Conservation (phyloP, 1,140 invertebrate genomes). For the Gryllus bimaculatus region DNA sequence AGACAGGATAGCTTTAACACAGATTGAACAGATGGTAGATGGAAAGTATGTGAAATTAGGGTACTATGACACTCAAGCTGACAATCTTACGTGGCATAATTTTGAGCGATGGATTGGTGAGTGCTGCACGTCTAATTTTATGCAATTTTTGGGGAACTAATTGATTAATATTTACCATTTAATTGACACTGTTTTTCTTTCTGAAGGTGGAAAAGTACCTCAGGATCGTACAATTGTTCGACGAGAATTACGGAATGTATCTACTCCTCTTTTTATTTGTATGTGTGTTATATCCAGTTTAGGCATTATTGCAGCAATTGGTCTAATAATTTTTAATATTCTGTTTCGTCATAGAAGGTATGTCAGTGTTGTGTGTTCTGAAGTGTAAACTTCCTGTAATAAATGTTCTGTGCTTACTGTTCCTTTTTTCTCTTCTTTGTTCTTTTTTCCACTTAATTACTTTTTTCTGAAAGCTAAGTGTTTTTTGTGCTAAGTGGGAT, state of each 20-base stretch:
- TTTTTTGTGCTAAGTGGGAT: not conserved
- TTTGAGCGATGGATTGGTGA: slow-evolving; percentile 81
- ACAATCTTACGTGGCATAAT: slow-evolving; percentile 89
- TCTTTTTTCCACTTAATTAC: too few relatives aligned
- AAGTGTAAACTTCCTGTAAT: too few relatives aligned
- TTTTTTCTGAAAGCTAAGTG: too few relatives aligned
- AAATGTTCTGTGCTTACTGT: too few relatives aligned
- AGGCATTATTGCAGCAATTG: slow-evolving; percentile 74
- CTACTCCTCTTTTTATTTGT: slow-evolving; percentile 76
- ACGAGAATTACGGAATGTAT: slow-evolving; percentile 72
- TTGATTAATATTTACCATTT: not conserved
- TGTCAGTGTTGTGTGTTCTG: slow-evolving; percentile 19
- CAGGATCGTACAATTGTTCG: slow-evolving; percentile 87
- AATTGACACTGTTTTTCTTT: slow-evolving; percentile 16
- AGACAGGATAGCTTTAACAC: slow-evolving; percentile 95
- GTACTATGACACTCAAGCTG: slow-evolving; percentile 89
- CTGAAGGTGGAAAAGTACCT: slow-evolving; percentile 68
- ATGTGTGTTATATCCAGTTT: slow-evolving; percentile 81
- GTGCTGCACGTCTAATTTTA: slow-evolving; percentile 8
- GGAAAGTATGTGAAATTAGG: slow-evolving; percentile 92
- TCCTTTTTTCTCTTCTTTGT: too few relatives aligned
- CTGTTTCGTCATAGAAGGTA: slow-evolving; percentile 83
- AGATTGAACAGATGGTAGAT: slow-evolving; percentile 94
- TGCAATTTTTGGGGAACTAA: slow-evolving; percentile 11
- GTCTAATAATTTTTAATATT: slow-evolving; percentile 82